Percentiles rank a stretch among this genome's conserved stretches.
These are phyloP conservation scores for Hypselothyrea guttata DNA, from an alignment of 2,888 invertebrate genomes.

Conservation along the genomic window DNA sequence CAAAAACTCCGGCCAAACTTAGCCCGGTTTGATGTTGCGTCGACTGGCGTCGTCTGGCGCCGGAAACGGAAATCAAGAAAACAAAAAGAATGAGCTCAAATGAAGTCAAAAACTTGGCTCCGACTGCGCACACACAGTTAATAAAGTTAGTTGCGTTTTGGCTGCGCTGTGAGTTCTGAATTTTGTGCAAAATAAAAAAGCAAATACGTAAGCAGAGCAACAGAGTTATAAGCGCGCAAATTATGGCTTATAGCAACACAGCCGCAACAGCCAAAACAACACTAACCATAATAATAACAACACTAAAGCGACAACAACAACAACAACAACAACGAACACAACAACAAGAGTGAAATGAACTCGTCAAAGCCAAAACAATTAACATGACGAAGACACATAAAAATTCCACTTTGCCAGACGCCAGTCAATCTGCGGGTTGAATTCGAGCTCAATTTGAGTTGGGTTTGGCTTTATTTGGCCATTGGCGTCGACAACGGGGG, in stretches of 20 bases:
- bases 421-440: slow-evolving; percentile 7
- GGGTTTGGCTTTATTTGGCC: neutral
- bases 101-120: slow-evolving; percentile 62
- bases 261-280: slow-evolving; percentile 7
- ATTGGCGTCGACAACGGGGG: neutral
- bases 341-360: slow-evolving; percentile 26
- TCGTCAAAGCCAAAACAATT: slow-evolving; percentile 65
- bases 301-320: slow-evolving; percentile 23
- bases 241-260: slow-evolving; percentile 58
- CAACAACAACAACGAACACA: slow-evolving; percentile 25
- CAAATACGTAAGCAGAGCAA: no score
- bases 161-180: slow-evolving; percentile 17
- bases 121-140: slow-evolving; percentile 54
- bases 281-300: slow-evolving; percentile 32
- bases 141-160: slow-evolving; percentile 71
- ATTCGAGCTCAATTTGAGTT: neutral
- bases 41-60: slow-evolving; percentile 13
- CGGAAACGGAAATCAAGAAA: slow-evolving; percentile 75
- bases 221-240: slow-evolving; percentile 66
- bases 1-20: slow-evolving; percentile 17
- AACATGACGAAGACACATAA: slow-evolving; percentile 77
- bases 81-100: slow-evolving; percentile 74
- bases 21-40: slow-evolving; percentile 12
- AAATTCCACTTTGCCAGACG: slow-evolving; percentile 46
- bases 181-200: no score